Evolutionary conservation across 2,888 invertebrate genomes (phyloP).

Genomic region (Dryobotodes eremita): DNA sequence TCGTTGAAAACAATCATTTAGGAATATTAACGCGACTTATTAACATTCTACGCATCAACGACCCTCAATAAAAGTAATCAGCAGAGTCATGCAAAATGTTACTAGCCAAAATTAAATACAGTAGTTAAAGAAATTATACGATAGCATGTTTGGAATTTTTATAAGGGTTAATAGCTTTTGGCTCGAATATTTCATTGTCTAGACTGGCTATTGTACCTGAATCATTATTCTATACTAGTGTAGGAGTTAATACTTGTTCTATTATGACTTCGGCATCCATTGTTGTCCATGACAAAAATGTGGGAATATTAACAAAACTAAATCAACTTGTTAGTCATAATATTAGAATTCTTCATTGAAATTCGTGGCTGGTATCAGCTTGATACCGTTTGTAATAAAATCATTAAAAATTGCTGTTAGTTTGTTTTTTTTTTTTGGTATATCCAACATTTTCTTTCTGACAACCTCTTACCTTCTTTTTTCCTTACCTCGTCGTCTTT

Average conservation of each 20-base stretch:
- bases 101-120: conserved; percentile 15
- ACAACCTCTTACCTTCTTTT: too few species aligned
- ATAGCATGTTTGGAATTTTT: conserved; percentile 34
- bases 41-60: not conserved
- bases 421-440: not conserved
- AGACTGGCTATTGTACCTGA: conserved; percentile 41
- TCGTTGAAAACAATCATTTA: not conserved
- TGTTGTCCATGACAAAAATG: conserved; percentile 27
- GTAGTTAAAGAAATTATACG: conserved; percentile 17
- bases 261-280: conserved; percentile 16
- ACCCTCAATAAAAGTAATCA: not conserved
- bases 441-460: not conserved
- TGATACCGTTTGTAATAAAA: conserved; percentile 1
- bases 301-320: conserved; percentile 5
- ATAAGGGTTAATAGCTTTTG: conserved; percentile 31
- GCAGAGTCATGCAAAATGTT: conserved; percentile 2
- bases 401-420: not conserved
- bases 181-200: conserved; percentile 30
- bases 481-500: not conserved
- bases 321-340: not conserved
- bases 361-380: conserved; percentile 2
- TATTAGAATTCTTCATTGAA: conserved; percentile 6
- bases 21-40: not conserved
- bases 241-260: conserved; percentile 16
- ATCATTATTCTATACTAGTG: conserved; percentile 21